Conservation (phyloP, 2,888 invertebrate genomes). For the Lochmaea capreae region DNA sequence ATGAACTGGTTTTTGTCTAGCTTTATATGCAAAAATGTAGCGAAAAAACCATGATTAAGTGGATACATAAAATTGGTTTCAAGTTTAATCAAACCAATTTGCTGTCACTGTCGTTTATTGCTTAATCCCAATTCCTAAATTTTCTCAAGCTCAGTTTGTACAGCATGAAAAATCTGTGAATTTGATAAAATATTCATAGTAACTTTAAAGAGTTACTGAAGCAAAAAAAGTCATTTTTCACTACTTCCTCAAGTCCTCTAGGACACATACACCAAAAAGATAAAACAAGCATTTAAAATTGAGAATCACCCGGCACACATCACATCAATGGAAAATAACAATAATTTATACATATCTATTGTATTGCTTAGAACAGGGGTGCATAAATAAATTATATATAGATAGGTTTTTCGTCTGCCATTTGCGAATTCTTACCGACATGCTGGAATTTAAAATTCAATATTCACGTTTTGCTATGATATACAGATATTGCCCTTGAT, state of each 20-base stretch:
- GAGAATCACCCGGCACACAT: constrained; percentile 26
- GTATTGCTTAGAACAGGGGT: constrained; percentile 50
- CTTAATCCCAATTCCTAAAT: no score
- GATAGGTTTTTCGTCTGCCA: constrained; percentile 23
- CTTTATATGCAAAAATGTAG: no score
- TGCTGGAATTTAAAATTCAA: constrained; percentile 20
- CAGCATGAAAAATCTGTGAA: no score
- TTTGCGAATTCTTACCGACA: constrained; percentile 17
- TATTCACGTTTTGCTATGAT: constrained; percentile 28
- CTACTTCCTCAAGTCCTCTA: not conserved
- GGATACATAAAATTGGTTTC: no score
- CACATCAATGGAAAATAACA: constrained; percentile 52
- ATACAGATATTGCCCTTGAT: constrained; percentile 26
- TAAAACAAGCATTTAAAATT: constrained; percentile 29
- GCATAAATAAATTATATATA: constrained; percentile 55
- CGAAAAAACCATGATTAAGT: no score
- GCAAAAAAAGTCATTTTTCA: not conserved
- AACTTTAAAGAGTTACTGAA: not conserved
- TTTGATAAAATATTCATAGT: no score
- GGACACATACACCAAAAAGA: constrained; percentile 11
- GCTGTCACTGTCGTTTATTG: no score
- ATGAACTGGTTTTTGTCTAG: no score
- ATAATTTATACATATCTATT: constrained; percentile 53
- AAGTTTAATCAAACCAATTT: no score
- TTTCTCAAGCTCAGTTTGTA: no score